Percentiles rank a stretch among this genome's conserved stretches.
Conservation (phyloP, 30 jellyfish, hydroid and myxozoan genomes). For the Catostylus mosaicus region DNA sequence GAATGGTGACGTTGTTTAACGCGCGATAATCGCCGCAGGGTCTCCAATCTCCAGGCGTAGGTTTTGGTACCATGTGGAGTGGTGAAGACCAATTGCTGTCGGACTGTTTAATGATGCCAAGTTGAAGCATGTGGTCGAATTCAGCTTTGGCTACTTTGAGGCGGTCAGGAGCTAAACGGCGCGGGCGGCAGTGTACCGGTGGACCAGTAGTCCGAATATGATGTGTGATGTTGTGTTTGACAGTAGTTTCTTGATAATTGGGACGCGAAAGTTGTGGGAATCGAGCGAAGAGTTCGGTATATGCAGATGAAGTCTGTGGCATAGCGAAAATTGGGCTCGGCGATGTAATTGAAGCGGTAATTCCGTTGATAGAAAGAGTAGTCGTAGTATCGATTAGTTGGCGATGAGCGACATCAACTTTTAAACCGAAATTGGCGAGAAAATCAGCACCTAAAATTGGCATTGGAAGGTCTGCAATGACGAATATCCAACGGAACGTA, state of each 20-base stretch:
- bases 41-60: no score
- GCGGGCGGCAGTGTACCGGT: conserved; percentile 16
- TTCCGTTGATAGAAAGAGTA: conserved; percentile 1
- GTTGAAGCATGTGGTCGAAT: conserved; percentile 46
- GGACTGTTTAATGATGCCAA: background rate
- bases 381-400: conserved; percentile 10
- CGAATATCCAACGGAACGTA: conserved; percentile 17
- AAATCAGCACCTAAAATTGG: conserved; percentile 61
- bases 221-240: conserved; percentile 47
- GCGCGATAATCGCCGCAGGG: no score
- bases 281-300: background rate
- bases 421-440: conserved; percentile 4
- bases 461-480: conserved; percentile 29
- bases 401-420: conserved; percentile 14
- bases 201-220: conserved; percentile 14
- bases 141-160: conserved; percentile 32
- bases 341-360: background rate
- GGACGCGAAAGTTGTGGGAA: background rate
- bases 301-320: background rate
- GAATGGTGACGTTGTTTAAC: no score
- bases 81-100: background rate
- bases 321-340: conserved; percentile 20
- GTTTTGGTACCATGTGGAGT: conserved; percentile 3
- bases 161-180: conserved; percentile 30
- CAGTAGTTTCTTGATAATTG: background rate